These are phyloP conservation scores for Catocala sponsa DNA, from an alignment of 2,888 invertebrate species.

Conservation along the genomic window DNA sequence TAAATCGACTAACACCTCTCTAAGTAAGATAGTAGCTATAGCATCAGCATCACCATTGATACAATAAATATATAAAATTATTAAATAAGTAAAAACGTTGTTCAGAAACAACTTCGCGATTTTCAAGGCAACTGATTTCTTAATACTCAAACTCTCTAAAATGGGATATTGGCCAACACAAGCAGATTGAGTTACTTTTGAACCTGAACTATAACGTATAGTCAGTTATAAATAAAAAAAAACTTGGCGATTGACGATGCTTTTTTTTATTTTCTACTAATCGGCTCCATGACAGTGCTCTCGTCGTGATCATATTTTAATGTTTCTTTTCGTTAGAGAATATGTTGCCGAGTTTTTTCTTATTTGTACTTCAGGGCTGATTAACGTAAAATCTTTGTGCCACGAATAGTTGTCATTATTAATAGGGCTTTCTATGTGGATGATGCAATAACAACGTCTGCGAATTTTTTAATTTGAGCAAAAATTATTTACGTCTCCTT, in stretches of 20 bases:
- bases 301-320: constrained; percentile 29
- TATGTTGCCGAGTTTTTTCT: constrained; percentile 6
- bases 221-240: constrained; percentile 43
- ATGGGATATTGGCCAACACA: constrained; percentile 41
- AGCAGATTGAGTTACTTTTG: constrained; percentile 42
- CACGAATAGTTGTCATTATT: neutral
- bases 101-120: constrained; percentile 9
- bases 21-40: too few species aligned
- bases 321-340: constrained; percentile 8
- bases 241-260: constrained; percentile 38
- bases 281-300: constrained; percentile 45
- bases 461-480: too few species aligned
- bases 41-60: too few species aligned
- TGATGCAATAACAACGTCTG: too few species aligned
- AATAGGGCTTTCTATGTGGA: too few species aligned
- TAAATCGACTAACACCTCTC: too few species aligned
- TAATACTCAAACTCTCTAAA: constrained; percentile 21
- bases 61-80: too few species aligned
- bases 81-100: too few species aligned
- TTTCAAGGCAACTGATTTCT: constrained; percentile 27
- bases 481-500: too few species aligned
- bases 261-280: constrained; percentile 44
- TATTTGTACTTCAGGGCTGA: constrained; percentile 11
- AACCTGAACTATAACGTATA: constrained; percentile 49
- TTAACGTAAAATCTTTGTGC: constrained; percentile 1